Conservation (phyloP, 1,140 invertebrate species). For the Oscheius sp. region DNA sequence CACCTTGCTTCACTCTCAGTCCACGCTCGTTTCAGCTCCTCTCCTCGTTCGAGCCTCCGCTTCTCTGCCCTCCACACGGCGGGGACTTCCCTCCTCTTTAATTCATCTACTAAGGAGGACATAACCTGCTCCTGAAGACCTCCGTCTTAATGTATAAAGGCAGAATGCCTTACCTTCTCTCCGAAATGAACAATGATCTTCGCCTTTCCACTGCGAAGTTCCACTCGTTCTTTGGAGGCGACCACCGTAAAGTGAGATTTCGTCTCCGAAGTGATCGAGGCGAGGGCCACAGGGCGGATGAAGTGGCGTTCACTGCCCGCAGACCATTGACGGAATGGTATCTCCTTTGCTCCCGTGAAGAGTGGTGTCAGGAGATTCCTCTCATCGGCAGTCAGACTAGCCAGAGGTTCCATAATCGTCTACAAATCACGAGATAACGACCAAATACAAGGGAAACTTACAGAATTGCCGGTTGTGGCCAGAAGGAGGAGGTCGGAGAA, state of each 20-base stretch:
- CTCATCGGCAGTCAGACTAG: conserved; percentile 15
- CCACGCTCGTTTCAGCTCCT: conserved; percentile 15
- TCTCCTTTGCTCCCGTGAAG: background rate
- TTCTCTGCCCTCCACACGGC: conserved; percentile 18
- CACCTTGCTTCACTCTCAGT: conserved; percentile 17
- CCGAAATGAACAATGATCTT: conserved; percentile 31
- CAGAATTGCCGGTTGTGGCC: background rate
- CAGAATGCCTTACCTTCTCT: background rate
- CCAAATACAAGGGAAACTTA: too few relatives aligned
- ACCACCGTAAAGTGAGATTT: conserved; percentile 19
- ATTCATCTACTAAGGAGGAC: background rate
- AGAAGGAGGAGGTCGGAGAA: conserved; percentile 22
- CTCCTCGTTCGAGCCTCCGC: conserved; percentile 9
- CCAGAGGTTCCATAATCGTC: background rate
- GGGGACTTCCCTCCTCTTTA: conserved; percentile 1
- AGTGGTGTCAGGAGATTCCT: background rate
- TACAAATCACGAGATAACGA: background rate
- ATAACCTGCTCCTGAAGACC: background rate
- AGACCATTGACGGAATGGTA: background rate
- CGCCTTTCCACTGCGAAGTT: conserved; percentile 23
- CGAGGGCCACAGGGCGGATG: conserved; percentile 6
- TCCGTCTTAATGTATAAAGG: background rate
- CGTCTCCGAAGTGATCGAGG: background rate
- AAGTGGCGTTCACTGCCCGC: conserved; percentile 14
- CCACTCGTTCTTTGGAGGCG: conserved; percentile 16